Evolutionary conservation across 1,140 invertebrate genomes (phyloP), one percentile per base, ranked within the genome.

Genomic region (Drosophila busckii): DNA sequence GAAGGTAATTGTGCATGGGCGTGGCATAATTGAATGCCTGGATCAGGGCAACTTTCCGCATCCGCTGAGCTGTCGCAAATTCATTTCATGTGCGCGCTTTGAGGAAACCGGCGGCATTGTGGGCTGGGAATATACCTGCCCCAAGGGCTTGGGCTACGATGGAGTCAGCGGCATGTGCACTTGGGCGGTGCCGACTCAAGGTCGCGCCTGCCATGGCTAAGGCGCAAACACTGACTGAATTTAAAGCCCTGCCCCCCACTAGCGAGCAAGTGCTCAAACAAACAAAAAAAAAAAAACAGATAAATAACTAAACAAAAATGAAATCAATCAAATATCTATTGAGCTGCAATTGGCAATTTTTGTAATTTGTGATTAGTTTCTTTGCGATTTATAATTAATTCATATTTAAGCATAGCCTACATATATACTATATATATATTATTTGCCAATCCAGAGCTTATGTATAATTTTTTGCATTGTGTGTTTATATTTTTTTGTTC

Each of bases 41-140:
- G 95, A 96, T 84, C 92, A 94, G 69, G 95, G 95, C 17, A 96
- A 95, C 82, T 96, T 96, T 87, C 93, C 95, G 0, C 95, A 97
- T 89, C 95, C 95, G 0, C 90, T 92, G 4, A 95, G 94, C 1
- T 97, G 95, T 86, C 93, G 92, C 86, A 95, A 96, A 87, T 97
- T 96, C 85, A 95, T 97, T 53, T 94, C 93, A 4, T 96, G 95
- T 84, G 93, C 94, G 0, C 92, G 91, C 82, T 94, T 95, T 88
- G 73, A 73, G 40, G 93, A 94, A 34, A 93, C 91, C 66, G 92
- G 92, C 20, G 89, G 90, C 12, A 90, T 95, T 0, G 87, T 94
- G 0, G 94, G 94, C 1, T 96, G 94, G 91, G 94, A 95, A 58
- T 96, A 96, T 86, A 94, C 94, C 0, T 97, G 95, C 84, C 95